Base-by-base conservation (phyloP, 2,888 invertebrate genomes). In the Pseudococcus jackbeardsleyi region DNA sequence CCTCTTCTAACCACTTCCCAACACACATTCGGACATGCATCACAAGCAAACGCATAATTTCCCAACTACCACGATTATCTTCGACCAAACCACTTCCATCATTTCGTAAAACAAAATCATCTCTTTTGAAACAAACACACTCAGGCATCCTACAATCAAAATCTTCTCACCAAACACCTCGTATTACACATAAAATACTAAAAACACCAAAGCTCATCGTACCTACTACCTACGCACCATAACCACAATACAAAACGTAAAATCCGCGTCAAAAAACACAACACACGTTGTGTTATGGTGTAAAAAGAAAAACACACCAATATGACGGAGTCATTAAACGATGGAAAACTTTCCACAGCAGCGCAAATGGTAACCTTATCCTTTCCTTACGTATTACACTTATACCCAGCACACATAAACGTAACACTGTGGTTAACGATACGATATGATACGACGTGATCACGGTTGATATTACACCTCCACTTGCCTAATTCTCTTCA, bases 241-340 rank as follows among this genome's bases (percentile, higher is more conserved):
- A 50, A 50, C 48, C 48, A 15, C 48, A 50, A 11, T 4, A 50
- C 15, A 5, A 15, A 50, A 12, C 48, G 46, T 15, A 50, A 9
- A 50, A 50, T 50, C 12, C 48, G 48, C 64, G 5, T 64, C 64
- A 19, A 64, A 64, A 64, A 64, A 50, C 64, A 64, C 64, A 9
- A 64, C 7, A 50, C 15, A 15, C 48, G 48, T 50, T 42, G 42
- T 42, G 42, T 42, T 42, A 42, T 9, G 15, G 15, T 54, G 54
- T 54, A 54, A 64, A 64, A 64, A 50, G 6, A 54, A 64, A 64
- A 64, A 50, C 48, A 15, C 64, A 64, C 64, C 19, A 19, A n/a
- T n/a, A 64, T 64, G 64, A 64, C 64, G 64, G 5, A 68, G 68
- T 68, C 68, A 26, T 68, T 68, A 68, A 68, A 26, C 68, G 68